These are phyloP conservation scores for Forficula auricularia DNA, from an alignment of 1,140 invertebrate species.

Conservation along the genomic window DNA sequence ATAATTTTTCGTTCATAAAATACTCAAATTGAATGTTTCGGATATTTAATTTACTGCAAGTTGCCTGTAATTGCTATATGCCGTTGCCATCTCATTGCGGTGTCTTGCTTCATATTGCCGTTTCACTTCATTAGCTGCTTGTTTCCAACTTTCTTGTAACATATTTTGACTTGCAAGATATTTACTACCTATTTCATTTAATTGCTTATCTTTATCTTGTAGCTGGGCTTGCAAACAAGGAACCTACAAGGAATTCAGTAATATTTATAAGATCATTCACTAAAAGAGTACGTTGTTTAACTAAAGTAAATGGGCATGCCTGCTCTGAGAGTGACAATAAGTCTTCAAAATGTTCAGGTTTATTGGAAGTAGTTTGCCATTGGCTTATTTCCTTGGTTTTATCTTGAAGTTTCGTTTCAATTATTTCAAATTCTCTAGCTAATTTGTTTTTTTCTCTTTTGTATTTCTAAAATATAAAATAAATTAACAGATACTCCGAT, in stretches of 20 bases:
- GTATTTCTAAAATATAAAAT: too few relatives aligned
- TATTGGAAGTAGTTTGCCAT: not conserved
- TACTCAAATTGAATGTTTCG: too few relatives aligned
- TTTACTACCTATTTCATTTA: slow-evolving; percentile 23
- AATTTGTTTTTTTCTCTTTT: not conserved
- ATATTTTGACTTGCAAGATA: slow-evolving; percentile 21
- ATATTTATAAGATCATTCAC: not conserved
- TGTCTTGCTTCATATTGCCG: slow-evolving; percentile 29
- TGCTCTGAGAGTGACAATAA: too few relatives aligned
- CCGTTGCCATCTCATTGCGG: too few relatives aligned
- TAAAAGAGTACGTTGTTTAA: not conserved
- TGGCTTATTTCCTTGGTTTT: too few relatives aligned
- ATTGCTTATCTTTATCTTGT: slow-evolving; percentile 23
- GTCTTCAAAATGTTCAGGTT: not conserved
- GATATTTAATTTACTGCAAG: too few relatives aligned
- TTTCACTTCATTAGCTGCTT: slow-evolving; percentile 25
- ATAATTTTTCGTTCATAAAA: too few relatives aligned
- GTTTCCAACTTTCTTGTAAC: slow-evolving; percentile 25
- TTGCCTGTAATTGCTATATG: too few relatives aligned
- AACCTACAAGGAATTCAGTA: slow-evolving; percentile 12
- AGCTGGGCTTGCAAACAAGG: slow-evolving; percentile 21
- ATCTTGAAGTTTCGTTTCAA: not conserved
- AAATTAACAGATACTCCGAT: too few relatives aligned
- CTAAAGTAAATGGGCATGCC: not conserved
- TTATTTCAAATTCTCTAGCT: not conserved